These are phyloP conservation scores for Tenrec ecaudatus DNA, from an alignment of 2,113 vertebrate genomes.

Conservation along the genomic window DNA sequence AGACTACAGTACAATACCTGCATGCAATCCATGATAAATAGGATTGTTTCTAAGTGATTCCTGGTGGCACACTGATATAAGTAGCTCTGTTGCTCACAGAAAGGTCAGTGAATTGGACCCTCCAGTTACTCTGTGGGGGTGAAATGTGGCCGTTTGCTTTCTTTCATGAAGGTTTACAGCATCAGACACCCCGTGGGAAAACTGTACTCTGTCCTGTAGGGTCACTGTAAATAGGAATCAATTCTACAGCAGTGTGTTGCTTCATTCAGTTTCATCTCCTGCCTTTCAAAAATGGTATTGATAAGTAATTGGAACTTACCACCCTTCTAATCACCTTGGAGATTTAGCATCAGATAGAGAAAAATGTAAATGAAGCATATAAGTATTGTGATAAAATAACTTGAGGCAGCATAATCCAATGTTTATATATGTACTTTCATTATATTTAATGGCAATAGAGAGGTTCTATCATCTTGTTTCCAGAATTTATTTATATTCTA, in stretches of 20 bases:
- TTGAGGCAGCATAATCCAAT: accelerated
- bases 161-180: no score
- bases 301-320: neutral
- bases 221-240: no score
- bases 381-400: neutral
- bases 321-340: neutral
- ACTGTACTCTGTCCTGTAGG: no score
- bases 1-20: neutral
- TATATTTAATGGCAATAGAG: neutral
- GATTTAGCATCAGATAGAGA: neutral
- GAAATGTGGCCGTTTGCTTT: no score
- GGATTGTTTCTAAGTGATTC: neutral
- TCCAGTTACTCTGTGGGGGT: no score
- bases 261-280: neutral
- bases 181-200: no score
- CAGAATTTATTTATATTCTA: neutral
- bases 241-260: neutral
- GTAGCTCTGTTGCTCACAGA: no score
- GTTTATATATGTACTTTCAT: neutral
- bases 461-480: neutral
- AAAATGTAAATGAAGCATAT: neutral
- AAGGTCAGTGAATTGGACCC: no score
- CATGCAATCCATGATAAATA: neutral
- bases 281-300: neutral
- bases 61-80: no score